These are phyloP conservation scores for Chrysolina americana DNA, from an alignment of 2,888 invertebrate genomes.

Conservation along the genomic window DNA sequence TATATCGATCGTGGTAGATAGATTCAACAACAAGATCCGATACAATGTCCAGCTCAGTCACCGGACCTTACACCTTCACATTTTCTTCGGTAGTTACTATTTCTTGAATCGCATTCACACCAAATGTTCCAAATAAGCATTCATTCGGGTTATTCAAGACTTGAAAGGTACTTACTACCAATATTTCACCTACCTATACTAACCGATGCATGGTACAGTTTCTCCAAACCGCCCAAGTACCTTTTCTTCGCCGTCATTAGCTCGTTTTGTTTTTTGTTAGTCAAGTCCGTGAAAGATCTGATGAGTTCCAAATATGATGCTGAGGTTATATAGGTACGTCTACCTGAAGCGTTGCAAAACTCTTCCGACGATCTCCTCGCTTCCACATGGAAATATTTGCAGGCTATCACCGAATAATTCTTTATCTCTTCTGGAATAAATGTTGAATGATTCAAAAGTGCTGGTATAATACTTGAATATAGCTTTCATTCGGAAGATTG, in stretches of 20 bases:
- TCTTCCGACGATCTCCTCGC: constrained; percentile 76
- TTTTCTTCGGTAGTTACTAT: too few relatives aligned
- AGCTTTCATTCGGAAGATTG: too few relatives aligned
- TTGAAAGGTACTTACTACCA: too few relatives aligned
- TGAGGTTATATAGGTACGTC: constrained; percentile 88
- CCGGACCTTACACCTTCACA: too few relatives aligned
- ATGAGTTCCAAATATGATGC: constrained; percentile 89
- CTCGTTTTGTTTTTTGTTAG: constrained; percentile 82
- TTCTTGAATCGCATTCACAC: too few relatives aligned
- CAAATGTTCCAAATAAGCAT: too few relatives aligned
- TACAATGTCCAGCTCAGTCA: too few relatives aligned
- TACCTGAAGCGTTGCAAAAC: constrained; percentile 77
- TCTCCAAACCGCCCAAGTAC: constrained; percentile 76
- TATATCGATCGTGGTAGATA: too few relatives aligned
- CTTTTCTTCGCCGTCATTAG: constrained; percentile 78
- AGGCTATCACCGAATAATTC: constrained; percentile 79
- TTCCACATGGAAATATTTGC: constrained; percentile 90
- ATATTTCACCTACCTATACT: constrained; percentile 74
- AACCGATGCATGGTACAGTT: constrained; percentile 82
- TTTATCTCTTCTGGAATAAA: constrained; percentile 70
- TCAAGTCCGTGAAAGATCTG: constrained; percentile 80
- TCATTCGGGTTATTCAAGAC: too few relatives aligned
- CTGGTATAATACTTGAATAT: too few relatives aligned
- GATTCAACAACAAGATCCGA: too few relatives aligned
- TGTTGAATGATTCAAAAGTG: neutral